Base-by-base conservation (phyloP, 2,888 invertebrate species). In the Iphiclides podalirius region DNA sequence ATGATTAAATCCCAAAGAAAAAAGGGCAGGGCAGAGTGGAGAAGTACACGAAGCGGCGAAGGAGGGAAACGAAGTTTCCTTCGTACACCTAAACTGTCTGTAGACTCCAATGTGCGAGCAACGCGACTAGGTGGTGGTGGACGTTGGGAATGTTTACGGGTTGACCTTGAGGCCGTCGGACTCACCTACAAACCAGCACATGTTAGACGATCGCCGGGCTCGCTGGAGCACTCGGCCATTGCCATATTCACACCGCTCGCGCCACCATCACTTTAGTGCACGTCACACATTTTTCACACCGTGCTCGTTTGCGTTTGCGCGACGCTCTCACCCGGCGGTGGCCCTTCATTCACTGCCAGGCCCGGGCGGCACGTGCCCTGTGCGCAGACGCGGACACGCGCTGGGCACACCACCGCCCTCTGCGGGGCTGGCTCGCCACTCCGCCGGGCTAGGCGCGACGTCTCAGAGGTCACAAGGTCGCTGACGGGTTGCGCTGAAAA, bases 401-500 rank as follows among this genome's bases (percentile, higher is more conserved):
- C 75, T 75, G 67, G 70, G 62, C 14, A 61, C 69, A 64, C 72
- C 69, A 70, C 76, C 76, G 77, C 75, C 79, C 75, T 75, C 79
- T 76, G 70, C 71, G 64, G 70, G 70, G n/a, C n/a, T n/a, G n/a
- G n/a, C n/a, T n/a, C n/a, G n/a, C n/a, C n/a, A n/a, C n/a, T n/a
- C n/a, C 71, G 67, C 72, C 72, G 72, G 72, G 72, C 67, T 63
- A 75, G 75, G 72, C 36, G 11, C 17, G 71, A 65, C 71, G 66
- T 66, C 65, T 67, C 79, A 83, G 86, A 86, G 86, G 85, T 86
- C 87, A 84, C 75, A 84, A 80, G 84, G 83, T 82, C 64, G 63
- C 52, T 55, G 46, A 44, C 51, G 20, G 20, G n/a, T n/a, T n/a
- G n/a, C n/a, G n/a, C n/a, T n/a, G n/a, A n/a, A n/a, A n/a, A n/a